A percentile compares a stretch with the other conserved stretches of the same genome.
Evolutionary conservation across 2,797 vertebrate species (phyloP).

Genomic region (Trematomus bernacchii): DNA sequence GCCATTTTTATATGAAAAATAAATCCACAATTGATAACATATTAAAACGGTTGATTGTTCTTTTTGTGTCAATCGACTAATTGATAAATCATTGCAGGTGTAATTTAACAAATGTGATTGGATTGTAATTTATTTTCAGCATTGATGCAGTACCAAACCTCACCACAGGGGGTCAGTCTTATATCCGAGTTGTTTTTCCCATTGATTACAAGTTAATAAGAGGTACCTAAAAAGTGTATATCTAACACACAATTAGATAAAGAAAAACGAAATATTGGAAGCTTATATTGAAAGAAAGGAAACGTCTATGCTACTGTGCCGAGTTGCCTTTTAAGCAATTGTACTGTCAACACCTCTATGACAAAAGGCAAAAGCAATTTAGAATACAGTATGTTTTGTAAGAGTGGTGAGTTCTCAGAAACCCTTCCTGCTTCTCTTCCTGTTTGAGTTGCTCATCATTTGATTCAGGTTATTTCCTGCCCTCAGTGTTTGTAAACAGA

Average conservation of each 20-base stretch:
- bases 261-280: not conserved
- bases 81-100: no score
- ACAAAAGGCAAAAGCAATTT: not conserved
- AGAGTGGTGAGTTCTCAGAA: not conserved
- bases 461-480: not conserved
- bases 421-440: constrained; percentile 12
- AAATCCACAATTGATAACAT: no score
- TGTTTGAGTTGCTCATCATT: not conserved
- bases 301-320: no score
- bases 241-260: not conserved
- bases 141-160: constrained; percentile 26
- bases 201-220: not conserved
- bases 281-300: no score
- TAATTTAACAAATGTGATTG: not conserved
- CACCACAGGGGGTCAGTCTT: constrained; percentile 62
- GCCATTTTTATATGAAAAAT: no score
- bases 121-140: not conserved
- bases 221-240: not conserved
- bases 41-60: no score
- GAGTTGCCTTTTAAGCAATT: not conserved
- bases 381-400: not conserved
- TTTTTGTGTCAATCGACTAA: no score
- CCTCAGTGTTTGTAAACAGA: not conserved
- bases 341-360: not conserved
- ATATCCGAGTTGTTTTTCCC: constrained; percentile 9